These are phyloP conservation scores for Delphinus delphis DNA, from an alignment of 2,113 vertebrate genomes.

Conservation along the genomic window DNA sequence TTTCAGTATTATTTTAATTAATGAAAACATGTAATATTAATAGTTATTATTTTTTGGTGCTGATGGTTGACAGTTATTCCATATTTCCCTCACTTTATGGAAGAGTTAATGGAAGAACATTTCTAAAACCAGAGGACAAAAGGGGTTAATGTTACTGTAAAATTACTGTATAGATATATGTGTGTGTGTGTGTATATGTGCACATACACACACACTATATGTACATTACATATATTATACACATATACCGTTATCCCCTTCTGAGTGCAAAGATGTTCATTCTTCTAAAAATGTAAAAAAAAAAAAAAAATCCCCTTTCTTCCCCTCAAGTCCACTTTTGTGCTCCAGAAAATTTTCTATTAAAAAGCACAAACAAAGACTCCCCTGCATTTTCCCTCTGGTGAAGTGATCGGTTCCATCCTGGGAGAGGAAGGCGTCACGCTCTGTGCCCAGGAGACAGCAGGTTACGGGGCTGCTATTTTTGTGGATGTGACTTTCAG, in stretches of 20 bases:
- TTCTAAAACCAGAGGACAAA: conserved; percentile 87
- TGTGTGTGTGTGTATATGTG: conserved; percentile 37
- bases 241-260: conserved; percentile 75
- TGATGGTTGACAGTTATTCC: conserved; percentile 85
- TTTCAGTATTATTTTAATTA: conserved; percentile 81
- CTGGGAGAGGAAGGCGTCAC: accelerated
- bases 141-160: conserved; percentile 86
- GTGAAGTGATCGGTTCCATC: accelerated
- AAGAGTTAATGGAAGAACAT: conserved; percentile 80
- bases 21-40: conserved; percentile 86
- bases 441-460: accelerated
- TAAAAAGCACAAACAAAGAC: background rate
- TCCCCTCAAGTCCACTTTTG: conserved; percentile 83
- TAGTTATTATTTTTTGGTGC: conserved; percentile 86
- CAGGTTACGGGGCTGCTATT: accelerated
- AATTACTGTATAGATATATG: conserved; percentile 75
- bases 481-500: background rate
- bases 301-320: conserved; percentile 77
- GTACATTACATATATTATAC: conserved; percentile 3
- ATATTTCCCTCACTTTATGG: conserved; percentile 84
- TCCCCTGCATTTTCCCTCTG: background rate
- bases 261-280: conserved; percentile 83
- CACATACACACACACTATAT: background rate
- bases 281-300: conserved; percentile 83
- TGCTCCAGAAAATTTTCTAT: conserved; percentile 86